phyloP scores from a whole-genome alignment of 2,888 invertebrate genomes.

The Leptopilina syphax region DNA sequence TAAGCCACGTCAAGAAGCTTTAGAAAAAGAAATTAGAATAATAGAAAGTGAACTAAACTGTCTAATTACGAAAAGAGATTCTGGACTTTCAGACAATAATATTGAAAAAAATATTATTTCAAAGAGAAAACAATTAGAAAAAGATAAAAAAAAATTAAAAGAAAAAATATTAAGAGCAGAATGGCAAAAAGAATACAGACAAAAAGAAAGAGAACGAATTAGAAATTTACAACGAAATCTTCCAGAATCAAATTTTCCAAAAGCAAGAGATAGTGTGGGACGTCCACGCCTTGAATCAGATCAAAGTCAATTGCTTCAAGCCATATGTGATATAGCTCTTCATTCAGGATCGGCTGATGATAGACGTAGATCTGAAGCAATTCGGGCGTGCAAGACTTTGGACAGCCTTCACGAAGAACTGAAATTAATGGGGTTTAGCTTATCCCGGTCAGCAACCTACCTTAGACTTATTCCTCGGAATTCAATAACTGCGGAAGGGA shows the following conservation, averaged over 20 bases:
- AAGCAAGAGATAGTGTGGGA: conserved; percentile 46
- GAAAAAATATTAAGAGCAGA: conserved; percentile 26
- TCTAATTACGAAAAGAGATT: conserved; percentile 15
- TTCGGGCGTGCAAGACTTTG: conserved; percentile 46
- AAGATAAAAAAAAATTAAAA: conserved; percentile 20
- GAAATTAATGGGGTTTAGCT: conserved; percentile 5
- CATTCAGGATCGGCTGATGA: conserved; percentile 45
- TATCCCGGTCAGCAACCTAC: conserved; percentile 6
- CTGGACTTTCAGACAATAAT: conserved; percentile 15
- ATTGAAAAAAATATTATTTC: conserved; percentile 13
- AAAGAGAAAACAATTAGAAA: not conserved
- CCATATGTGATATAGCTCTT: conserved; percentile 64
- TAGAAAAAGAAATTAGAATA: conserved; percentile 35
- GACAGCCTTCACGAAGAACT: conserved; percentile 32
- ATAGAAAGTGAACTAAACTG: conserved; percentile 28
- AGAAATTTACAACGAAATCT: not conserved
- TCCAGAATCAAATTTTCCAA: conserved; percentile 22
- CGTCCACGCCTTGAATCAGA: conserved; percentile 60
- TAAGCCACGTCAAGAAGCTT: conserved; percentile 36
- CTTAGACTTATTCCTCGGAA: not conserved
- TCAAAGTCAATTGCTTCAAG: conserved; percentile 62
- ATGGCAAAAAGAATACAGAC: not conserved
- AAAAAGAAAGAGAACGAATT: not conserved
- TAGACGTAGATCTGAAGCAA: conserved; percentile 40
- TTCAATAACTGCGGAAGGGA: not conserved